Base-by-base conservation (phyloP, 2,888 invertebrate species). In the Drosophila meridionalis region DNA sequence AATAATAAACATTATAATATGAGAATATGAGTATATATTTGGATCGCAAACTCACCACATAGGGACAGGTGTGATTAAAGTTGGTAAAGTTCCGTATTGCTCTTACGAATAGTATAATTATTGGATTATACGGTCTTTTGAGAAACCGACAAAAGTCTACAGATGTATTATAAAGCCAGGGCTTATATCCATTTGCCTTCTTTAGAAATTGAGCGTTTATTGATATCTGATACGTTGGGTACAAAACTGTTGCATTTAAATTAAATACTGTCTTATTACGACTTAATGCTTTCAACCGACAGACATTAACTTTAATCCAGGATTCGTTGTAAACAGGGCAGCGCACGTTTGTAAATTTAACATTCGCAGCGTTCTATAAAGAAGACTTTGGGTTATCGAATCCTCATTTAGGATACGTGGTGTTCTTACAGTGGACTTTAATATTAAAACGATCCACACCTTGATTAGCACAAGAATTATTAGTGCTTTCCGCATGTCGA, bases 21-120 rank as follows among this genome's bases (percentile, higher is more conserved):
- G 0, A 20, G 0, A 38, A 38, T 38, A 38, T 12, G 12, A 38
- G 5, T 12, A 12, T 12, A 30, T 7, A 30, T 30, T n/a, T 30
- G n/a, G 2, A n/a, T 0, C 8, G 14, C 0, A 4, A 2, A n/a
- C 48, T 52, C 20, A 52, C 52, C 6, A 36, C 11, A 20, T 52
- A 20, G 5, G 48, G 48, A 14, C 48, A 50, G 8, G 48, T 50
- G 4, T 50, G 48, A n/a, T 40, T 56, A 11, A 40, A 55, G 20
- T 11, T 34, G 11, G 36, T 52, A 5, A 34, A 52, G 1, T 20
- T 1, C 6, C 52, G 20, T 20, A 52, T n/a, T n/a, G 1, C 8
- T 32, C 9, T 8, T n/a, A 50, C 2, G 9, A 50, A 2, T 4
- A 4, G 0, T 32, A 50, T 50, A 9, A 7, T 4, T 0, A 50